phyloP scores from a whole-genome alignment of 2,888 invertebrate species.

The Melipona beecheii region DNA sequence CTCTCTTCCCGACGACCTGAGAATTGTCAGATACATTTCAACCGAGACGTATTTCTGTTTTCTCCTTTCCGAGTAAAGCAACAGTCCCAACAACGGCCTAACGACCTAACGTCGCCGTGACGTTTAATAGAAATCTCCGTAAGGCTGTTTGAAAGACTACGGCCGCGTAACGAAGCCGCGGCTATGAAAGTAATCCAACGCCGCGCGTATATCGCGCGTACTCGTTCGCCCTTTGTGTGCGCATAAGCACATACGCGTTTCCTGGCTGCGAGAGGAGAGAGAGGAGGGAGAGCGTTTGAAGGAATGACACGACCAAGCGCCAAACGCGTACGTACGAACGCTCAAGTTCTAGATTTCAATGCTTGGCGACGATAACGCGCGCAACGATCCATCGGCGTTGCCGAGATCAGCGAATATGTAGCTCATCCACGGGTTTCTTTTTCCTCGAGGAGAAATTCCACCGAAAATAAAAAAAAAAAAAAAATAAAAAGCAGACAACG shows the following conservation, averaged over 20 bases:
- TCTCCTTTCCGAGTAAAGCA: background rate
- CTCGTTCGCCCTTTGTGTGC: conserved; percentile 49
- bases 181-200: conserved; percentile 73
- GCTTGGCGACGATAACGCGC: conserved; percentile 50
- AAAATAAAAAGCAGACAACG: no score
- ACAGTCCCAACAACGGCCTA: conserved; percentile 31
- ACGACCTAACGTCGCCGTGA: conserved; percentile 27
- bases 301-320: conserved; percentile 35
- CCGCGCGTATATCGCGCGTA: conserved; percentile 65
- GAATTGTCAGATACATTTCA: conserved; percentile 5
- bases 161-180: conserved; percentile 59
- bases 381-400: conserved; percentile 40
- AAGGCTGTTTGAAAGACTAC: conserved; percentile 51
- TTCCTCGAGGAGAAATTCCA: no score
- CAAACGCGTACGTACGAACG: conserved; percentile 6
- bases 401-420: conserved; percentile 43
- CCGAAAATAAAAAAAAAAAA: no score
- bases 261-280: conserved; percentile 12
- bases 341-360: conserved; percentile 50
- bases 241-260: conserved; percentile 46
- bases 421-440: background rate
- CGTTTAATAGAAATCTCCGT: conserved; percentile 44
- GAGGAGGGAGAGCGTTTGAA: conserved; percentile 36
- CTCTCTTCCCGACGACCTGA: background rate
- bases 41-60: background rate